Evolutionary conservation across 2,113 vertebrate genomes (phyloP).

Genomic region (Nothobranchius kuhntae): DNA sequence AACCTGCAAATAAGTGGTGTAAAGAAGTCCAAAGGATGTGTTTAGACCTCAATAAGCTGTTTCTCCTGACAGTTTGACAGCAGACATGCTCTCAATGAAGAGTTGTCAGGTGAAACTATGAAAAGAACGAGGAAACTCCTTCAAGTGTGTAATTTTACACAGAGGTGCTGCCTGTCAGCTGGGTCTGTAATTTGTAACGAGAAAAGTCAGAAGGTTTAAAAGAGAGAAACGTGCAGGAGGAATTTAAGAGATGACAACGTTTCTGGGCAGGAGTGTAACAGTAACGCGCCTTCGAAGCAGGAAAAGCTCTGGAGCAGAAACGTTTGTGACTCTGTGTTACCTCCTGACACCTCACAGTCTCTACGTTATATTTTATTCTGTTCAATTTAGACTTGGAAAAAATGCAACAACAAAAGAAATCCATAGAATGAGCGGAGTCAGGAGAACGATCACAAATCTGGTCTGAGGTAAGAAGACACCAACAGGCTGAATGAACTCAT

Average conservation of each 20-base stretch:
- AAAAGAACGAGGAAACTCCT: background rate
- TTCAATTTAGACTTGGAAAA: too few relatives aligned
- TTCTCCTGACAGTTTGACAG: conserved; percentile 1
- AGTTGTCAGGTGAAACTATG: background rate
- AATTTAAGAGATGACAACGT: background rate
- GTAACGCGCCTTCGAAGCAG: background rate
- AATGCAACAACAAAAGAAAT: too few relatives aligned
- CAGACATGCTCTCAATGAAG: background rate
- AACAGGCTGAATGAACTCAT: too few relatives aligned
- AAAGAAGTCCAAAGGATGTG: too few relatives aligned
- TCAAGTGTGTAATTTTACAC: background rate
- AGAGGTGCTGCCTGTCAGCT: background rate
- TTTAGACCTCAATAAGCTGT: background rate
- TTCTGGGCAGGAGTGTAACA: too few relatives aligned
- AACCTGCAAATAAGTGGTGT: too few relatives aligned
- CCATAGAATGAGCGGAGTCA: too few relatives aligned
- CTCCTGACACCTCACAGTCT: too few relatives aligned
- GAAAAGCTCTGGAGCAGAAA: background rate
- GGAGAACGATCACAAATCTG: too few relatives aligned
- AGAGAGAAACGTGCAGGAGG: background rate
- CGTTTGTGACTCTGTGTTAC: too few relatives aligned
- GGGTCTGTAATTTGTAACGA: background rate
- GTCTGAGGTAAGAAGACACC: too few relatives aligned
- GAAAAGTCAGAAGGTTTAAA: background rate
- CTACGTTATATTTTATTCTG: too few relatives aligned